Evolutionary conservation across 2,797 vertebrate species (phyloP), one percentile per base, ranked within the genome.

Genomic region (Acrossocheilus wenchowensis): DNA sequence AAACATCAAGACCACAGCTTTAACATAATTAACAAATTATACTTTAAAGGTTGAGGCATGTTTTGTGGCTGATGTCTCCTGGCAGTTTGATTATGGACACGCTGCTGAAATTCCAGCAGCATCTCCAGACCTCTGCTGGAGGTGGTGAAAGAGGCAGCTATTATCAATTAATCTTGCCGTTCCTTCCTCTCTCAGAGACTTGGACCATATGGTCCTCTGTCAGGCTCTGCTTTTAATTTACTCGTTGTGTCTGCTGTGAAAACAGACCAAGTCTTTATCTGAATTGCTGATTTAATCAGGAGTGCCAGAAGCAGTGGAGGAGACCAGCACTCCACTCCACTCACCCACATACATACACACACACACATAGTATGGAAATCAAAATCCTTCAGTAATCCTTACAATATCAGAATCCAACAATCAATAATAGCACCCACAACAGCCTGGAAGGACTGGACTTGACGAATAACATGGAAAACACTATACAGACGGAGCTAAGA

Each of bases 221-320:
- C 95, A 95, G 94, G 85, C 92, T 92, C 91, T 94, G 94, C 95
- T 95, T 95, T 96, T 95, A 95, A 96, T 96, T 95, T 95, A 95
- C 95, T 94, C 91, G 88, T 93, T 91, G 91, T 88, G 92, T 95
- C 93, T 94, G 93, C 93, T 94, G 93, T 92, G 93, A 94, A 94
- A 95, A 94, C 95, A 94, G 92, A 94, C 93, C 92, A 92, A 94
- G 93, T 93, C 94, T 93, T 92, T 91, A 95, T 95, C 92, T 94
- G 92, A 94, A 95, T 93, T 94, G 94, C 89, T 93, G 94, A 94
- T 95, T 94, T 93, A 92, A 95, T 93, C 90, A 92, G 84, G 88
- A 91, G 88, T 82, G 89, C 80, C 88, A 90, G 90, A 90, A 92
- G 91, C 89, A 48, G 50, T 84, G 68, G 86, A 85, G 88, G 82